Percentiles rank a stretch among this genome's conserved stretches.
These are phyloP conservation scores for Lagopus leucura DNA, from an alignment of 2,113 vertebrate species.

Conservation along the genomic window DNA sequence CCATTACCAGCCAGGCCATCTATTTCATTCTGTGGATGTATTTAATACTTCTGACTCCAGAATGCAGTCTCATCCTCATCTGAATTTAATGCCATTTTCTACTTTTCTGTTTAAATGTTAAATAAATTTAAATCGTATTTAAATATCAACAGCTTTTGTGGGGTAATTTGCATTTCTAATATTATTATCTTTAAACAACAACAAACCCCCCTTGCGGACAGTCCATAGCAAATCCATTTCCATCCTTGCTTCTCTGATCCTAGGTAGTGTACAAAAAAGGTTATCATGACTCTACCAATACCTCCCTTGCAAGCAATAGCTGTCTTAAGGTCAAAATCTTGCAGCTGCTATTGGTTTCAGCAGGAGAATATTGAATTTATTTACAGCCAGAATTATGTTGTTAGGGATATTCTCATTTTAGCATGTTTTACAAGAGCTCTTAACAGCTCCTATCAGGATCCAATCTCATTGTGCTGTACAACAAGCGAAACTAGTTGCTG, in stretches of 20 bases:
- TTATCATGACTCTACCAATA: not conserved
- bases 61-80: not conserved
- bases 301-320: not conserved
- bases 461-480: not conserved
- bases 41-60: conserved; percentile 31
- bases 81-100: conserved; percentile 65
- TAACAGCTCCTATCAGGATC: not conserved
- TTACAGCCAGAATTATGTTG: not conserved
- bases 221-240: not conserved
- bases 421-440: not conserved
- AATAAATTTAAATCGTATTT: conserved; percentile 64
- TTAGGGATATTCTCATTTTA: rapidly evolving
- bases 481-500: not conserved
- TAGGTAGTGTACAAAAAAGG: not conserved
- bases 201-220: not conserved
- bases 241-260: not conserved
- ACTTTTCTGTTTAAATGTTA: conserved; percentile 54
- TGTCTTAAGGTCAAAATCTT: not conserved
- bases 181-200: conserved; percentile 28
- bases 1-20: conserved; percentile 30
- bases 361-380: not conserved
- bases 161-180: conserved; percentile 52
- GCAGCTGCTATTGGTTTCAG: not conserved
- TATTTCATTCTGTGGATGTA: not conserved
- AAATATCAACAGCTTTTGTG: conserved; percentile 51